Percentiles rank a stretch among this genome's conserved stretches.
These are phyloP conservation scores for Homarus americanus DNA, from an alignment of 1,140 invertebrate species.

Conservation along the genomic window DNA sequence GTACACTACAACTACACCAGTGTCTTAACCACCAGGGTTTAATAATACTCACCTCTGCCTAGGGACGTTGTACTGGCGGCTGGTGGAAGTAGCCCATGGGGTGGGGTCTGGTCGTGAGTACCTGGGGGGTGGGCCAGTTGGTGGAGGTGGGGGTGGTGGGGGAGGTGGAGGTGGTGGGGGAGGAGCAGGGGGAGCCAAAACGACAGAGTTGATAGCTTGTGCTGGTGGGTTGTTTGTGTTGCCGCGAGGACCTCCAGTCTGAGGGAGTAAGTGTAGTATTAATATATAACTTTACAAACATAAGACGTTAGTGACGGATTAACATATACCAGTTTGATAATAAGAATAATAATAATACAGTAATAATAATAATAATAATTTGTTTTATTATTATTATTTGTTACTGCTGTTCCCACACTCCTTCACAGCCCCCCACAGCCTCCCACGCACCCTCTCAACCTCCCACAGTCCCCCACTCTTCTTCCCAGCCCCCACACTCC, in stretches of 20 bases:
- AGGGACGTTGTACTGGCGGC: conserved; percentile 43
- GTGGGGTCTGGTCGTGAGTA: conserved; percentile 38
- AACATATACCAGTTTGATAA: no score
- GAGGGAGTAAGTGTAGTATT: no score
- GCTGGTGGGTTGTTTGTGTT: not conserved
- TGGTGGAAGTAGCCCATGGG: not conserved
- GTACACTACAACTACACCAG: no score
- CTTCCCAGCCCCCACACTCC: not conserved
- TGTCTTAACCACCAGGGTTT: no score
- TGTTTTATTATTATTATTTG: not conserved
- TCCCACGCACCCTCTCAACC: no score
- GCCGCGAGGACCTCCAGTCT: no score
- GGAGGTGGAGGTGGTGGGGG: conserved; percentile 27
- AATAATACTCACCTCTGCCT: conserved; percentile 45
- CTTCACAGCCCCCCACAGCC: no score
- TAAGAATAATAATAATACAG: no score
- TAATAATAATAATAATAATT: not conserved
- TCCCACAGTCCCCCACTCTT: not conserved
- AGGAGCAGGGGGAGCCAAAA: not conserved
- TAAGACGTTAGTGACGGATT: no score
- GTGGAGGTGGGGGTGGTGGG: conserved; percentile 29
- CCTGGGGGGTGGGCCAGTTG: conserved; percentile 44
- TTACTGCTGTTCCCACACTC: not conserved
- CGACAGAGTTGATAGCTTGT: conserved; percentile 43
- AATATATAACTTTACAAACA: no score